Conservation (phyloP, 2,113 vertebrate species). For the Chroicocephalus ridibundus region DNA sequence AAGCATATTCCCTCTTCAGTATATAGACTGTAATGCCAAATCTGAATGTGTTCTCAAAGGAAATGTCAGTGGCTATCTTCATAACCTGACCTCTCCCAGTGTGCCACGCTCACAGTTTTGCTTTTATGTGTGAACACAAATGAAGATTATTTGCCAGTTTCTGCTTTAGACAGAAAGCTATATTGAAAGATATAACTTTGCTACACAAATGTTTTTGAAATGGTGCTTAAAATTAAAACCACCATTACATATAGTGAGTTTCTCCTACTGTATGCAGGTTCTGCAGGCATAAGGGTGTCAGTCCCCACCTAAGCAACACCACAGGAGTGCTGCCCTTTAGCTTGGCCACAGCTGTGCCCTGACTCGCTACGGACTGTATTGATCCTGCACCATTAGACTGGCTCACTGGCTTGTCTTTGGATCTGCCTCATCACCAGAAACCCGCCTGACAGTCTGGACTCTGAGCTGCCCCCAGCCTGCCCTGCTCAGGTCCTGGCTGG, state of each 20-base stretch:
- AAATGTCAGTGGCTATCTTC: background rate
- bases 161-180: background rate
- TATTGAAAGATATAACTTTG: background rate
- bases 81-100: background rate
- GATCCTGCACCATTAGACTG: background rate
- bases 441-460: background rate
- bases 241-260: background rate
- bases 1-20: background rate
- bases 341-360: background rate
- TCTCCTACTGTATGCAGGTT: background rate
- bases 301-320: background rate
- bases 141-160: background rate
- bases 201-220: background rate
- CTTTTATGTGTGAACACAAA: background rate
- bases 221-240: background rate
- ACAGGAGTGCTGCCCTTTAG: background rate
- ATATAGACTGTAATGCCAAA: background rate
- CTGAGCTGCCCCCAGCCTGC: background rate
- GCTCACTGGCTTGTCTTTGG: background rate
- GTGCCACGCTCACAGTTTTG: background rate
- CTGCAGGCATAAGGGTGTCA: background rate
- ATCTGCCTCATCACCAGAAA: background rate
- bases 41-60: background rate
- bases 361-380: background rate
- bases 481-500: fast-evolving